phyloP scores from a whole-genome alignment of 2,113 vertebrate genomes.

The Poecile atricapillus region DNA sequence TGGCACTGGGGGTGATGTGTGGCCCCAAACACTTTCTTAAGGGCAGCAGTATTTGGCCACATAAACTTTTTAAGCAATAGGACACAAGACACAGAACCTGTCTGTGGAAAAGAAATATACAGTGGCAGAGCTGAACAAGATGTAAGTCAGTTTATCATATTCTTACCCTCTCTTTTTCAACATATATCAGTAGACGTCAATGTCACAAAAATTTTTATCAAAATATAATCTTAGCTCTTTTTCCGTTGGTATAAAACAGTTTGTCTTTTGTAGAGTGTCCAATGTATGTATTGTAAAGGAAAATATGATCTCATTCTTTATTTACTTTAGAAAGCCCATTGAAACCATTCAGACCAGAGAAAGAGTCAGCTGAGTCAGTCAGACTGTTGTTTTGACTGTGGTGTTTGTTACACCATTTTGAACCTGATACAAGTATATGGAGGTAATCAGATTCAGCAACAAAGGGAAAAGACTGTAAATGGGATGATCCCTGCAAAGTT shows the following conservation, averaged over 20 bases:
- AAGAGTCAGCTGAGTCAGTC: neutral
- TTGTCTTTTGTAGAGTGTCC: neutral
- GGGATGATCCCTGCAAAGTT: neutral
- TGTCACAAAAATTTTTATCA: neutral
- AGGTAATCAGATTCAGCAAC: neutral
- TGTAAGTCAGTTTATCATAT: neutral
- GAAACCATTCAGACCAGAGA: neutral
- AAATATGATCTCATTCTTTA: neutral
- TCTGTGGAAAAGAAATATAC: neutral
- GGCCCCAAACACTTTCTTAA: neutral
- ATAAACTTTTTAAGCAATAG: neutral
- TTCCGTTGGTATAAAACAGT: neutral
- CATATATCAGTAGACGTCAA: neutral
- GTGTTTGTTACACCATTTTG: neutral
- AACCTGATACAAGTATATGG: neutral
- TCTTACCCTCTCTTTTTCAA: neutral
- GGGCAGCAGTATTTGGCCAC: neutral
- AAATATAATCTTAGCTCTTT: neutral
- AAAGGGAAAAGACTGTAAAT: neutral
- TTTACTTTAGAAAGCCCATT: neutral
- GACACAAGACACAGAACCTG: neutral
- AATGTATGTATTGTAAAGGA: neutral
- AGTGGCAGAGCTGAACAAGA: neutral
- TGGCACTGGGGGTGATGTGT: neutral
- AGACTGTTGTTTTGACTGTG: neutral